Percentiles rank a stretch among this genome's conserved stretches.
phyloP scores from a whole-genome alignment of 2,888 invertebrate genomes.

The Ichneumoninae sp. region DNA sequence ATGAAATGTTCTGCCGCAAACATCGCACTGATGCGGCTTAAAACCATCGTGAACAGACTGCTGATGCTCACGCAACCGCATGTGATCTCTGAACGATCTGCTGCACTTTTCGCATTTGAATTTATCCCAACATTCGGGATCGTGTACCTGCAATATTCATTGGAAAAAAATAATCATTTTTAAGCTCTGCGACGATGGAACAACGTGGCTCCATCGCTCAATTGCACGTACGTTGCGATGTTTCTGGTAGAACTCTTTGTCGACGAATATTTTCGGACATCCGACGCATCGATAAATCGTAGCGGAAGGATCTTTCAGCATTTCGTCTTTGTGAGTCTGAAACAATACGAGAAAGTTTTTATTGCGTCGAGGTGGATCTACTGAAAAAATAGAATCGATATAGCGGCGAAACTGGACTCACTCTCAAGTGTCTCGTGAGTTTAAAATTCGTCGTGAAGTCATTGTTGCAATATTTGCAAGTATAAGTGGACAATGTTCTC shows the following conservation, averaged over 20 bases:
- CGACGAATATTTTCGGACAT: conserved; percentile 74
- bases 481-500: conserved; percentile 63
- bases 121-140: conserved; percentile 72
- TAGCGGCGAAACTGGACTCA: conserved; percentile 38
- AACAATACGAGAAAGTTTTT: conserved; percentile 25
- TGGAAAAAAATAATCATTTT: neutral
- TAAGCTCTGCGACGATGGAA: neutral
- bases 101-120: conserved; percentile 70
- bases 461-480: conserved; percentile 72
- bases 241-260: conserved; percentile 74
- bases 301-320: conserved; percentile 72
- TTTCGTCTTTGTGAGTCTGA: conserved; percentile 73
- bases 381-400: neutral
- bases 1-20: conserved; percentile 74
- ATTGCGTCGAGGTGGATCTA: neutral
- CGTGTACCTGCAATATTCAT: conserved; percentile 67
- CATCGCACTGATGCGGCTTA: conserved; percentile 74
- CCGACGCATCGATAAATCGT: conserved; percentile 71
- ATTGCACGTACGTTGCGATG: conserved; percentile 72
- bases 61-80: conserved; percentile 72
- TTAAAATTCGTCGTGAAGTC: conserved; percentile 70
- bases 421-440: conserved; percentile 70
- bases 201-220: neutral
- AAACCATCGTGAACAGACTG: conserved; percentile 73
- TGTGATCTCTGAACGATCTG: conserved; percentile 73